Evolutionary conservation across 2,888 invertebrate genomes (phyloP).

Genomic region (Agrotis segetum): DNA sequence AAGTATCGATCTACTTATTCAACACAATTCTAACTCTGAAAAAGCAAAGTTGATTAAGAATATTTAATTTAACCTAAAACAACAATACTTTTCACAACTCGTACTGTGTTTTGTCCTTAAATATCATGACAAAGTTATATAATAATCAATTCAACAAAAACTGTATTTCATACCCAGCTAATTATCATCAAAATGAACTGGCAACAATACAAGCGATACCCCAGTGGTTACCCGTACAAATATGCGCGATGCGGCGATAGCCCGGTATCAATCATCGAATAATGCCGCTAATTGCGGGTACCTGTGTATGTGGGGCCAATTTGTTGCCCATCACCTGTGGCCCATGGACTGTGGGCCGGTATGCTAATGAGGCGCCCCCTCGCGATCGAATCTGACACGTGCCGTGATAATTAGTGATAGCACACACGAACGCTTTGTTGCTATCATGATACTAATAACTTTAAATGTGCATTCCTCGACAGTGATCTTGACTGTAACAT

Average conservation of each 20-base stretch:
- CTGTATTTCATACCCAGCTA: constrained; percentile 2
- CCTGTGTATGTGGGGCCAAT: constrained; percentile 33
- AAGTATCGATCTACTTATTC: neutral
- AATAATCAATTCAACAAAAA: constrained; percentile 13
- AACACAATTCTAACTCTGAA: neutral
- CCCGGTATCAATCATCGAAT: constrained; percentile 55
- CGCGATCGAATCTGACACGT: constrained; percentile 47
- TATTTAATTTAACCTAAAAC: too few species aligned
- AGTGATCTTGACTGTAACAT: constrained; percentile 27
- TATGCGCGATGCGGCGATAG: constrained; percentile 53
- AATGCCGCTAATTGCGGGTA: constrained; percentile 56
- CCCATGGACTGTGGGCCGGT: constrained; percentile 1
- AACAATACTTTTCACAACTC: neutral
- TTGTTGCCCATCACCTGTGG: constrained; percentile 44
- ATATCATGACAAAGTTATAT: neutral
- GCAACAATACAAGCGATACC: constrained; percentile 30
- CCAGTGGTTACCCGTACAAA: constrained; percentile 26
- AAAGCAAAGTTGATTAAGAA: neutral
- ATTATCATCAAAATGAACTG: constrained; percentile 47
- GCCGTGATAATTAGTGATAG: constrained; percentile 54
- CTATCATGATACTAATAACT: constrained; percentile 28
- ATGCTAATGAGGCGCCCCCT: constrained; percentile 55
- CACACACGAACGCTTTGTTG: constrained; percentile 52
- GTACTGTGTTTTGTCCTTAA: neutral
- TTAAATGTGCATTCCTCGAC: constrained; percentile 21